phyloP scores from a whole-genome alignment of 2,888 invertebrate species.

The Melolontha melolontha region DNA sequence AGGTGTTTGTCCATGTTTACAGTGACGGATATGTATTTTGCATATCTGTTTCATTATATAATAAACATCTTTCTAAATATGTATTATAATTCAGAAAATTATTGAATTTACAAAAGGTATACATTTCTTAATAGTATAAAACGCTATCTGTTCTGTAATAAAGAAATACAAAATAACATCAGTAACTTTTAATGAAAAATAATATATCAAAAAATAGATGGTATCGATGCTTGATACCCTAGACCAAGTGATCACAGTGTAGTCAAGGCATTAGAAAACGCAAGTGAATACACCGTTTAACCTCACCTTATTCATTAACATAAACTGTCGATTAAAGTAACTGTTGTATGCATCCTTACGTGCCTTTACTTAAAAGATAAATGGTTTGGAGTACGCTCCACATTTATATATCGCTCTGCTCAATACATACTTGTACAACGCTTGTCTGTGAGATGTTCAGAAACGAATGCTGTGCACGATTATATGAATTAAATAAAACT shows the following conservation, averaged over 20 bases:
- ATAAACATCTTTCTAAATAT: no score
- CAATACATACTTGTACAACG: conserved; percentile 22
- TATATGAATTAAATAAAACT: conserved; percentile 35
- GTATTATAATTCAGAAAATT: no score
- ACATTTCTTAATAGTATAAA: no score
- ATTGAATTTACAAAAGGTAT: no score
- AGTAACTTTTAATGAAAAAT: no score
- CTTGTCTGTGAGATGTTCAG: conserved; percentile 29
- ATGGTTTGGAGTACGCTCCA: conserved; percentile 45
- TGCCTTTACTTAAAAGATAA: conserved; percentile 42
- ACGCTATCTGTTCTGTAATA: no score
- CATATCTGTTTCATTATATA: no score
- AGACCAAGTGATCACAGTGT: conserved; percentile 31
- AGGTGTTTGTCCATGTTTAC: no score
- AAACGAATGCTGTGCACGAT: conserved; percentile 35
- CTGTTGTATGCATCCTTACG: conserved; percentile 41
- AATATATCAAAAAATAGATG: conserved; percentile 21
- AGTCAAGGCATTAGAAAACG: conserved; percentile 50
- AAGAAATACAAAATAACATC: no score
- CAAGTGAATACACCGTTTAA: conserved; percentile 42
- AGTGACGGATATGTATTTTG: no score
- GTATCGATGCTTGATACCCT: conserved; percentile 33
- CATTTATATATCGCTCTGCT: conserved; percentile 41
- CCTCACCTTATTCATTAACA: conserved; percentile 51
- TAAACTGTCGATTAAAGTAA: conserved; percentile 48